Evolutionary conservation across 2,888 invertebrate genomes (phyloP), one percentile per base, ranked within the genome.

Genomic region (Fragum sueziense): DNA sequence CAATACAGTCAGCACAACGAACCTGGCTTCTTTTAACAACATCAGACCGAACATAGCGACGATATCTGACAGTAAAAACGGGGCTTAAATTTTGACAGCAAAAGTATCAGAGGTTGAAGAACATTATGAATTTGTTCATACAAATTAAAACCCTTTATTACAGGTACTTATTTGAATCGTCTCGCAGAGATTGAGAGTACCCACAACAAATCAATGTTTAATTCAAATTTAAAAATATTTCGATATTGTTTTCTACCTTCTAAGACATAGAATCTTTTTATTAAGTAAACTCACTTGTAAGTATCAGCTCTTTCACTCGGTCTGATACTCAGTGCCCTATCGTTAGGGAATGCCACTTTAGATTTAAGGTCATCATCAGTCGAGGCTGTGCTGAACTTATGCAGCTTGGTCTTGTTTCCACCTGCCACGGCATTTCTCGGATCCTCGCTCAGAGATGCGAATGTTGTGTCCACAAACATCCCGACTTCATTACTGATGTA

Each of bases 401-500:
- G 91, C 17, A 92, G 82, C 34, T 86, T 88, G 17, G 90, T 87
- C 61, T 82, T 88, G 20, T 82, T 82, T 6, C 91, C 87, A 4
- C 91, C 90, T 14, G 89, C 86, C 31, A 92, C 82, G 4, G 92
- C 91, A 79, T 90, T 91, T 31, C 91, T 84, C 0, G 91, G 92
- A 3, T 84, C 85, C 29, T 88, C 80, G 4, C 87, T 84, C 6
- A 89, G 80, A 2, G 88, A 83, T 4, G 87, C 70, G 68, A 91
- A 88, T 25, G 87, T 90, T 25, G 91, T 91, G 65, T 92, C 92
- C 2, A 90, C 88, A 85, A 86, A 91, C 87, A 92, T 82, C 4
- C 93, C 93, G 47, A 93, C 93, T 81, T 93, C 93, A 86, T 93
- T 93, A 51, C 89, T 89, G 73, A 93, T 92, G 79, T 90, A 88